phyloP scores from a whole-genome alignment of 2,797 vertebrate genomes.

The Phataginus tricuspis region DNA sequence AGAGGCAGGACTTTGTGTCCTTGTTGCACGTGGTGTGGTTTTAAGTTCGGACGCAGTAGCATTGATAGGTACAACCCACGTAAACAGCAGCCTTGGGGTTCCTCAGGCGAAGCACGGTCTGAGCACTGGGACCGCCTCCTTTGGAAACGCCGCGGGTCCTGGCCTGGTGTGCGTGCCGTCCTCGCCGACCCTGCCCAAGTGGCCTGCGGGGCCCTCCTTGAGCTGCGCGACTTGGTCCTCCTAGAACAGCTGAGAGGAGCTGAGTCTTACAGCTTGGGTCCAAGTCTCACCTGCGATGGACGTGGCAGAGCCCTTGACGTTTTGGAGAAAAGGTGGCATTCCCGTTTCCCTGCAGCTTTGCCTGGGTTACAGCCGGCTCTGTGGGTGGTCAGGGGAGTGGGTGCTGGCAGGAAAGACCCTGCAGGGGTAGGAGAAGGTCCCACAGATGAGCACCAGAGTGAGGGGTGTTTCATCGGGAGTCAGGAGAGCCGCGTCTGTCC shows the following conservation, averaged over 20 bases:
- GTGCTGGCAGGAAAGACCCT: not conserved
- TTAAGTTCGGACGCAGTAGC: not conserved
- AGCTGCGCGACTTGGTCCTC: not conserved
- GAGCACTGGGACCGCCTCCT: accelerated
- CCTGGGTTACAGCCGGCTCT: accelerated
- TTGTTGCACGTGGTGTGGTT: accelerated
- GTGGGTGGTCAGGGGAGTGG: not conserved
- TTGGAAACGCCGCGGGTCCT: accelerated
- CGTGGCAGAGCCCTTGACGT: not conserved
- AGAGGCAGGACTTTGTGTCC: not conserved
- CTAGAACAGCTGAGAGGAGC: accelerated
- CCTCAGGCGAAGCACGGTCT: no score
- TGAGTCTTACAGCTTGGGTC: not conserved
- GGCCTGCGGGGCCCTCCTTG: not conserved
- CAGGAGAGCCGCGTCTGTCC: not conserved
- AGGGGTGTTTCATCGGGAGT: accelerated
- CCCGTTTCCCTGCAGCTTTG: not conserved
- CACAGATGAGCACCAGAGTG: not conserved
- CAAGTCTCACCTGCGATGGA: not conserved
- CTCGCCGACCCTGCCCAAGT: no score
- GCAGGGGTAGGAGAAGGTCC: accelerated
- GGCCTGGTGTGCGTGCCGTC: not conserved
- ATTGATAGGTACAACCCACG: accelerated
- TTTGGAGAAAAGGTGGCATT: not conserved
- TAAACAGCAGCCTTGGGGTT: accelerated